These are phyloP conservation scores for Catharus bicknelli DNA, from an alignment of 2,113 vertebrate genomes.

Conservation along the genomic window DNA sequence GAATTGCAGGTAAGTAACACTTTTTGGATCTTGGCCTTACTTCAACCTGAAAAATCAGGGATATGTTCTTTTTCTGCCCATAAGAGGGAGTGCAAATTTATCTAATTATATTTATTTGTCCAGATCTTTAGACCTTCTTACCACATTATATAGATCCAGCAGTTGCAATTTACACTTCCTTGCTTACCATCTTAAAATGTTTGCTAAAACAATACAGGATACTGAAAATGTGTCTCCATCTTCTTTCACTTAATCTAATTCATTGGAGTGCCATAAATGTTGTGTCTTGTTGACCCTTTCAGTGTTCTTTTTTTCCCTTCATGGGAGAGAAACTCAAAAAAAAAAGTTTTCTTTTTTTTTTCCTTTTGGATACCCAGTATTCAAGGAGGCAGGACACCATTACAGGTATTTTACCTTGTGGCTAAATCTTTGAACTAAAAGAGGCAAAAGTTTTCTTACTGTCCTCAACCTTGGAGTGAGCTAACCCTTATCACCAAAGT, in stretches of 20 bases:
- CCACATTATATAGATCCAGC: neutral
- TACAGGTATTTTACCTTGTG: neutral
- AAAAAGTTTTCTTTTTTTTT: rapidly evolving
- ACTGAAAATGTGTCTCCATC: neutral
- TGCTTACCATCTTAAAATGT: neutral
- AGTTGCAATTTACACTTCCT: neutral
- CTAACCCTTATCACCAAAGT: neutral
- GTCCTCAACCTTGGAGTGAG: neutral
- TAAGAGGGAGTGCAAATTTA: neutral
- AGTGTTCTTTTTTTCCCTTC: neutral
- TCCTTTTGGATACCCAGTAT: neutral
- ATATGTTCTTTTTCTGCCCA: neutral
- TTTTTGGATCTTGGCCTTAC: neutral
- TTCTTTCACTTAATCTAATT: neutral
- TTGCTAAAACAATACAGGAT: neutral
- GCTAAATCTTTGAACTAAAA: neutral
- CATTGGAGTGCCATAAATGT: neutral
- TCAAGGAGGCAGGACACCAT: neutral
- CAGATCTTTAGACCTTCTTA: neutral
- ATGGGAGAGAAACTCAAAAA: neutral
- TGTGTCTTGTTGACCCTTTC: neutral
- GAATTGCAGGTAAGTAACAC: conserved; percentile 60
- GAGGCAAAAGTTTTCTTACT: neutral
- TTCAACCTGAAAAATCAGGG: neutral
- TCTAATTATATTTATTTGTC: neutral